Evolutionary conservation across 2,888 invertebrate species (phyloP), one percentile per base, ranked within the genome.

Genomic region (Caenorhabditis sp.): DNA sequence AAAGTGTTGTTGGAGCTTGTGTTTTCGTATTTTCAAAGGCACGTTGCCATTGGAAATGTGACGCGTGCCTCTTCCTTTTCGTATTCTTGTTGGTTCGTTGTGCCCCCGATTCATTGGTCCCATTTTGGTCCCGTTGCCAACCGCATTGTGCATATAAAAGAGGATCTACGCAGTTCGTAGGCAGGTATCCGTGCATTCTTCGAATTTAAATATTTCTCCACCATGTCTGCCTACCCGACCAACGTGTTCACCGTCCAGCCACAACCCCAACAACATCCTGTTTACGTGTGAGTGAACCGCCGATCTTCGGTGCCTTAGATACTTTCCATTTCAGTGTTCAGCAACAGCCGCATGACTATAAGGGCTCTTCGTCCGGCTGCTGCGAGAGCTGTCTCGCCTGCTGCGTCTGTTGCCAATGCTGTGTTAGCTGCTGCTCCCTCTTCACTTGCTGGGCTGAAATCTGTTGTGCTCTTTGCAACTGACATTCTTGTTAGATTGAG

Each of bases 361-460:
- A 53, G 20, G 37, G 39, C 3, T 26, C 50, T 2, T 17, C 48
- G 17, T 41, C 53, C 15, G 63, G 63, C n/a, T 65, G 65, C 39
- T 65, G 55, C 27, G 65, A 65, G 55, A 30, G 53, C 20, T 65
- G 55, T 11, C 32, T 55, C 20, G 65, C 65, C 13, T 65, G 65
- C 43, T 65, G 65, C 26, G 48, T 45, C n/a, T 65, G 65, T 30
- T 65, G 65, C 20, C 65, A 65, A 20, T 65, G 65, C 39, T 65
- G 65, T 22, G 65, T 65, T n/a, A 56, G 65, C 17, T 65, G 65
- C 48, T 65, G 65, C 56, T 65, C 65, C 1, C 27, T 65, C 8
- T 46, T 56, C 65, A 65, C 55, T 4, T 65, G 65, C 26, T 65
- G 65, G 65, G 65, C 65, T 27, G 45, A 65, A 39, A 13, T 65